A percentile compares a stretch with the other conserved stretches of the same genome.
Conservation (phyloP, 2,113 vertebrate species). For the Leiothrix lutea region DNA sequence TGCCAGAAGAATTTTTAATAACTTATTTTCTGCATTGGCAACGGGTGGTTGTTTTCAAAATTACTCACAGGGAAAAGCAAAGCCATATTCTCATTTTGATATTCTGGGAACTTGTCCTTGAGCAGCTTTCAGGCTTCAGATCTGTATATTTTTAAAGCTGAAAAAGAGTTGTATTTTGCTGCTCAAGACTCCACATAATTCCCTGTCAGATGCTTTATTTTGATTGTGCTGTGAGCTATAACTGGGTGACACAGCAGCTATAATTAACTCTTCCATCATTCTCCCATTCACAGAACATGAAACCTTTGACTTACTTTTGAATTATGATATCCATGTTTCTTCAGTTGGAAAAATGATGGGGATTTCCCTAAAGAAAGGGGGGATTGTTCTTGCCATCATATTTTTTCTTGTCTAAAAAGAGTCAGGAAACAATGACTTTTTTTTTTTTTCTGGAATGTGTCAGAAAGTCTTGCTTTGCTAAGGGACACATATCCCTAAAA, state of each 20-base stretch:
- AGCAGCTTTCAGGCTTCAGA: background rate
- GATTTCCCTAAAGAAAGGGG: background rate
- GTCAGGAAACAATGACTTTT: background rate
- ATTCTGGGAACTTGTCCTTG: background rate
- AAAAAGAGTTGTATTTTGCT: constrained; percentile 3
- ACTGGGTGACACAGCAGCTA: constrained; percentile 36
- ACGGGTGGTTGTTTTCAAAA: background rate
- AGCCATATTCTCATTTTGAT: background rate
- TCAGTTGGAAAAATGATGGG: background rate
- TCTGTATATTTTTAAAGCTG: background rate
- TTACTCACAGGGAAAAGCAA: background rate
- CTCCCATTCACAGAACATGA: constrained; percentile 3
- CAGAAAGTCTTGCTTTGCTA: background rate
- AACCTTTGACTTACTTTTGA: constrained; percentile 43
- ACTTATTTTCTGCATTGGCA: background rate
- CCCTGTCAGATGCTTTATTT: constrained; percentile 45
- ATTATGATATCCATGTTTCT: constrained; percentile 6
- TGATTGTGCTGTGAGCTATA: constrained; percentile 22
- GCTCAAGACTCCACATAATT: background rate
- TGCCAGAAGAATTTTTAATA: background rate
- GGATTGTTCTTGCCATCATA: background rate
- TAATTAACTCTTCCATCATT: constrained; percentile 56
- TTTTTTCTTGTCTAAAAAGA: background rate
- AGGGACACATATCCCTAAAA: background rate
- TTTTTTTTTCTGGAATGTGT: background rate